Conservation (phyloP, 2,113 vertebrate species). For the Myrmecophaga tridactyla region DNA sequence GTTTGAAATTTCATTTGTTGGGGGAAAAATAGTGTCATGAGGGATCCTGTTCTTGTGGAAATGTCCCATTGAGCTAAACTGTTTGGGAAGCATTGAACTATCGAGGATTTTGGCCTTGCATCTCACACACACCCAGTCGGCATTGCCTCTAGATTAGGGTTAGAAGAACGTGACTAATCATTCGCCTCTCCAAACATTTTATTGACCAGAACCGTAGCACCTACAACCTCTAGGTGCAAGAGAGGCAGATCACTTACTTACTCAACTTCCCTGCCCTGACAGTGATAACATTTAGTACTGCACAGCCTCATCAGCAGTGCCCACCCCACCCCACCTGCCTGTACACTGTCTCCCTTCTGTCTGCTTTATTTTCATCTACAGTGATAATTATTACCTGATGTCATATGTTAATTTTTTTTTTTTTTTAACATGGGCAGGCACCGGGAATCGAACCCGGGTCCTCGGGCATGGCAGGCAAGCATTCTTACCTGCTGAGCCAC, state of each 20-base stretch:
- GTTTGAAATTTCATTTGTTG: background rate
- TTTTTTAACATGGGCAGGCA: too few species aligned
- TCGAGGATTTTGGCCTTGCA: background rate
- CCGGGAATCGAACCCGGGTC: too few species aligned
- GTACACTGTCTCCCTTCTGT: too few species aligned
- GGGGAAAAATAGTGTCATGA: background rate
- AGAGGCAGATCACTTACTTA: background rate
- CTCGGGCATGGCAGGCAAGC: too few species aligned
- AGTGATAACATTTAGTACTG: too few species aligned
- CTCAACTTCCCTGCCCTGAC: background rate
- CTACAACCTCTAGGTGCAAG: accelerated
- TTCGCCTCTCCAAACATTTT: background rate
- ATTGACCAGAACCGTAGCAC: accelerated
- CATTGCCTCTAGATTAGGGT: background rate
- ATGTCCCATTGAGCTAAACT: background rate
- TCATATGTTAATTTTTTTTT: background rate
- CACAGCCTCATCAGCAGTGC: background rate
- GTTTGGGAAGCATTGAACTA: background rate
- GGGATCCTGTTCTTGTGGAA: too few species aligned
- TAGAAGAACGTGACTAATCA: background rate
- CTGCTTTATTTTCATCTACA: background rate
- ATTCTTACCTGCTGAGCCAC: too few species aligned
- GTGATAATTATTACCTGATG: accelerated
- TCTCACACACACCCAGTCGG: background rate
- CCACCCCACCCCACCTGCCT: background rate